These are phyloP conservation scores for Diplodus sargus DNA, from an alignment of 2,797 vertebrate species.

Conservation along the genomic window DNA sequence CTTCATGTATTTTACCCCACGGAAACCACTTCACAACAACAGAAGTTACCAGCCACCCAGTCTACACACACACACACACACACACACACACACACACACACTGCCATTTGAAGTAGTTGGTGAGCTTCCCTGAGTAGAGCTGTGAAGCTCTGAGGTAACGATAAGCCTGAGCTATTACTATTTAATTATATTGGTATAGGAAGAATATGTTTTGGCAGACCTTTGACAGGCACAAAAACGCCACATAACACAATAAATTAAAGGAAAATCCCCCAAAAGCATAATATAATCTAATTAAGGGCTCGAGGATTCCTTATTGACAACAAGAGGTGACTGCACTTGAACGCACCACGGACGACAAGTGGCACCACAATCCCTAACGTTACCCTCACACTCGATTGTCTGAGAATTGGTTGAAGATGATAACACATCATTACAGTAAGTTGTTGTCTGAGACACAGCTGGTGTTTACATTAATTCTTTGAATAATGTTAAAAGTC, in stretches of 20 bases:
- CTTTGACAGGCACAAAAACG: too few species aligned
- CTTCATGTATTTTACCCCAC: neutral
- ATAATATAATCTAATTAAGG: too few species aligned
- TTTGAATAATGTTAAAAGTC: too few species aligned
- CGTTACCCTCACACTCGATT: neutral
- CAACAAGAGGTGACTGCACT: neutral
- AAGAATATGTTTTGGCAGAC: too few species aligned
- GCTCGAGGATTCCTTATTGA: neutral
- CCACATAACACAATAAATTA: too few species aligned
- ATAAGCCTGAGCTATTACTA: too few species aligned
- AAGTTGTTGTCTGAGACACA: neutral
- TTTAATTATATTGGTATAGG: too few species aligned
- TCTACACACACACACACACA: neutral
- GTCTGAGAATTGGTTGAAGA: too few species aligned
- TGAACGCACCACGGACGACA: neutral
- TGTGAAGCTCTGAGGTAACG: too few species aligned
- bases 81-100: neutral
- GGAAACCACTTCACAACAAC: neutral
- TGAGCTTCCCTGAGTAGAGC: neutral
- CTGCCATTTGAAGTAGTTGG: neutral
- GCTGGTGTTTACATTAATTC: neutral
- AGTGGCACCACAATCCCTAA: neutral
- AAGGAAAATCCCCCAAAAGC: too few species aligned
- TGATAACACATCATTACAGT: too few species aligned
- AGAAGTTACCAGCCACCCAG: neutral